Conservation (phyloP, 2,797 vertebrate species). For the Xenops minutus region DNA sequence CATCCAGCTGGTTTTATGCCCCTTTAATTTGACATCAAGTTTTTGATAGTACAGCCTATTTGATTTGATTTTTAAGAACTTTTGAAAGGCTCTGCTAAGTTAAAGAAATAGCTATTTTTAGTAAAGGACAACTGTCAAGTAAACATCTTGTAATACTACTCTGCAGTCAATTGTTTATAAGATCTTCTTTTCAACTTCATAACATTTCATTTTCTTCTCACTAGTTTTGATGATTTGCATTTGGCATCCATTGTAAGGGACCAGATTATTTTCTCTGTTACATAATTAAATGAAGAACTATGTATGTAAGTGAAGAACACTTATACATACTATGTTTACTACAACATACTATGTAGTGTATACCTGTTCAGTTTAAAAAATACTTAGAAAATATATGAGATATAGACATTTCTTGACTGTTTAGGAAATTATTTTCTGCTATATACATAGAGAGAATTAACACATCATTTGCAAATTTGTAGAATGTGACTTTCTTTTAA, state of each 20-base stretch:
- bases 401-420: neutral
- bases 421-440: neutral
- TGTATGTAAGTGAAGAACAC: no score
- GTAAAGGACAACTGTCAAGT: neutral
- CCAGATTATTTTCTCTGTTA: neutral
- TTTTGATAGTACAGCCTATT: neutral
- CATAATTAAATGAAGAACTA: neutral
- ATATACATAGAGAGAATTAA: neutral
- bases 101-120: neutral
- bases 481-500: neutral
- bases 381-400: neutral
- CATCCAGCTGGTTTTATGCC: neutral
- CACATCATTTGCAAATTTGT: neutral
- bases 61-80: neutral
- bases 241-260: neutral
- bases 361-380: neutral
- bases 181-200: neutral
- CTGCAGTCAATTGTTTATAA: neutral
- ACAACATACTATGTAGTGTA: neutral
- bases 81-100: neutral
- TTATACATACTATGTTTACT: neutral
- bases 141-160: neutral
- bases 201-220: neutral
- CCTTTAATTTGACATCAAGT: neutral
- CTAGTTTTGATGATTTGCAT: neutral